Evolutionary conservation across 2,113 vertebrate genomes (phyloP).

Genomic region (Bombycilla garrulus): DNA sequence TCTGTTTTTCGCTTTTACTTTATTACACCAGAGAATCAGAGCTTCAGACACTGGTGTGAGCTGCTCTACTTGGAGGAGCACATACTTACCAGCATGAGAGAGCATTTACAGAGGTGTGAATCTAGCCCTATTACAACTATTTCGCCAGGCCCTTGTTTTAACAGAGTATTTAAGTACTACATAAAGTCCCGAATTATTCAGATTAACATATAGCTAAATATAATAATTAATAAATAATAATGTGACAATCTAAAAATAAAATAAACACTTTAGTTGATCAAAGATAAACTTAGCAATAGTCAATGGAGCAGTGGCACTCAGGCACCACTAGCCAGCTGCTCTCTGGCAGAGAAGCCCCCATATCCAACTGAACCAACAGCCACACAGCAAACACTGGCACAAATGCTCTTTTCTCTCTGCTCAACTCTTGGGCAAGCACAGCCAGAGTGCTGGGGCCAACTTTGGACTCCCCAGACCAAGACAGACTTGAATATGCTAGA

Average conservation of each 20-base stretch:
- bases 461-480: background rate
- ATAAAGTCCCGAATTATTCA: background rate
- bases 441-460: background rate
- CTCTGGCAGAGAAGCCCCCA: background rate
- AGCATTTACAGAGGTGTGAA: background rate
- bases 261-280: background rate
- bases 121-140: background rate
- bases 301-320: accelerated
- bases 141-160: background rate
- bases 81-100: background rate
- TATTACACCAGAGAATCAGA: background rate
- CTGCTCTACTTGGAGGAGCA: background rate
- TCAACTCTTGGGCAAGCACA: background rate
- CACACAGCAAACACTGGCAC: accelerated
- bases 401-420: background rate
- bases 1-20: background rate
- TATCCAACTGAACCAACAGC: background rate
- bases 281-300: background rate
- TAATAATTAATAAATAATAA: background rate
- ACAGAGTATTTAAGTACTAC: background rate
- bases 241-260: background rate
- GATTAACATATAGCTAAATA: background rate
- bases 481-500: background rate
- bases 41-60: background rate
- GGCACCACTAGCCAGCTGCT: background rate